A percentile compares a stretch with the other conserved stretches of the same genome.
These are phyloP conservation scores for Drosophila picticornis DNA, from an alignment of 2,888 invertebrate species.

Conservation along the genomic window DNA sequence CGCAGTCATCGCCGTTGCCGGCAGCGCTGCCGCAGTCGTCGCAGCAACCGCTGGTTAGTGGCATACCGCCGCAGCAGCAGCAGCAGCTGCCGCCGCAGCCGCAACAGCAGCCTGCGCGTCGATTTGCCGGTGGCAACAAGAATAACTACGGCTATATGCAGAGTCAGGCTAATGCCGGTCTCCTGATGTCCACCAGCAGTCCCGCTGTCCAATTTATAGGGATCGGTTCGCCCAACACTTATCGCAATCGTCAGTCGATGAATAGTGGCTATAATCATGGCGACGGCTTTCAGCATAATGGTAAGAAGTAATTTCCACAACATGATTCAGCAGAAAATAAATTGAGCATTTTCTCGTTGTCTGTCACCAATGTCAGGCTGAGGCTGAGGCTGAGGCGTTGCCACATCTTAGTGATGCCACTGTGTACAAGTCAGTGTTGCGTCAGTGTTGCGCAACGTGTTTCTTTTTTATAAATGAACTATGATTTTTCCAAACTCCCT, in stretches of 20 bases:
- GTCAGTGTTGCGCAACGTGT: conserved; percentile 5
- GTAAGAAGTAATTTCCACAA: conserved; percentile 47
- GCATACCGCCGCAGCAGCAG: conserved; percentile 5
- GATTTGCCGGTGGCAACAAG: conserved; percentile 61
- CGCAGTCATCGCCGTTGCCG: conserved; percentile 31
- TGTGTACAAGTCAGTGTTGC: not conserved
- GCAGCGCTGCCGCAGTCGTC: conserved; percentile 33
- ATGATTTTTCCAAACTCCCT: not conserved
- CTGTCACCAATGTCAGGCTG: not conserved
- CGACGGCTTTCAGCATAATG: conserved; percentile 59
- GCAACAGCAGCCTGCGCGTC: conserved; percentile 40
- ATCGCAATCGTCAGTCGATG: conserved; percentile 64
- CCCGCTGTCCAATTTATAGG: conserved; percentile 38
- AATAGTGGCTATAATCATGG: conserved; percentile 41
- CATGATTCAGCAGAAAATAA: conserved; percentile 23
- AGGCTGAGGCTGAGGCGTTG: not conserved
- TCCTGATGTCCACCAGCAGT: conserved; percentile 37
- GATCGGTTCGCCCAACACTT: conserved; percentile 43
- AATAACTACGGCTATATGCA: conserved; percentile 61
- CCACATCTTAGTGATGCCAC: not conserved
- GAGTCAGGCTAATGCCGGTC: conserved; percentile 20
- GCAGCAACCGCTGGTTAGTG: conserved; percentile 15
- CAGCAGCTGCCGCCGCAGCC: not conserved
- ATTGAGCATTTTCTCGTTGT: not conserved
- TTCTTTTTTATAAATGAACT: not conserved